Evolutionary conservation across 2,888 invertebrate species (phyloP).

Genomic region (Autographa gamma): DNA sequence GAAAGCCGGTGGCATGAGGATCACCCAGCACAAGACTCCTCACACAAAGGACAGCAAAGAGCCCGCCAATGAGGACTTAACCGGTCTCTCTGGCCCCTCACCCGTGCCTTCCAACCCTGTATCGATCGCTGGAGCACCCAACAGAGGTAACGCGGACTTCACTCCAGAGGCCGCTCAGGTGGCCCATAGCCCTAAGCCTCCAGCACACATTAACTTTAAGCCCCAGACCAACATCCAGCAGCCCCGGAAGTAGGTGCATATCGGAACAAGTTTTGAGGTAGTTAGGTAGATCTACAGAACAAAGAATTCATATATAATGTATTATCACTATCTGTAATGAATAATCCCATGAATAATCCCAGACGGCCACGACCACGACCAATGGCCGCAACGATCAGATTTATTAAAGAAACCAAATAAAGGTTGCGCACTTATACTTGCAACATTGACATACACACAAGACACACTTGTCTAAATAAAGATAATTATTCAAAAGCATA

Average conservation of each 20-base stretch:
- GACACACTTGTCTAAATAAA: conserved; percentile 27
- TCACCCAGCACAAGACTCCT: conserved; percentile 95
- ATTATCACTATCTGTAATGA: no score
- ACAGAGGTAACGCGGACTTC: conserved; percentile 94
- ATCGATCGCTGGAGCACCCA: conserved; percentile 93
- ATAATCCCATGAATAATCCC: no score
- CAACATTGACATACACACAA: not conserved
- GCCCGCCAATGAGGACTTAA: conserved; percentile 91
- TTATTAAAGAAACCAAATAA: no score
- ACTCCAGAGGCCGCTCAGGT: conserved; percentile 96
- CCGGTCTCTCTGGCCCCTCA: conserved; percentile 92
- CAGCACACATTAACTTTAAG: conserved; percentile 90
- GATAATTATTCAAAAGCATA: not conserved
- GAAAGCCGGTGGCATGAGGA: conserved; percentile 97
- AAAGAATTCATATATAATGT: conserved; percentile 11
- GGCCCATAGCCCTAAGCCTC: conserved; percentile 94
- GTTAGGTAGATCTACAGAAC: conserved; percentile 39
- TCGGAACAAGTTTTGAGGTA: conserved; percentile 40
- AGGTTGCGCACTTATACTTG: no score
- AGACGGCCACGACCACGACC: no score
- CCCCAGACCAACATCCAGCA: conserved; percentile 94
- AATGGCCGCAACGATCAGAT: no score
- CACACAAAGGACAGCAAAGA: conserved; percentile 90
- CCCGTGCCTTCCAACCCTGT: conserved; percentile 93
- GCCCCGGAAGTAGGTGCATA: conserved; percentile 92